Base-by-base conservation (phyloP, 1,140 invertebrate species). In the Aphelenchoides avenae region DNA sequence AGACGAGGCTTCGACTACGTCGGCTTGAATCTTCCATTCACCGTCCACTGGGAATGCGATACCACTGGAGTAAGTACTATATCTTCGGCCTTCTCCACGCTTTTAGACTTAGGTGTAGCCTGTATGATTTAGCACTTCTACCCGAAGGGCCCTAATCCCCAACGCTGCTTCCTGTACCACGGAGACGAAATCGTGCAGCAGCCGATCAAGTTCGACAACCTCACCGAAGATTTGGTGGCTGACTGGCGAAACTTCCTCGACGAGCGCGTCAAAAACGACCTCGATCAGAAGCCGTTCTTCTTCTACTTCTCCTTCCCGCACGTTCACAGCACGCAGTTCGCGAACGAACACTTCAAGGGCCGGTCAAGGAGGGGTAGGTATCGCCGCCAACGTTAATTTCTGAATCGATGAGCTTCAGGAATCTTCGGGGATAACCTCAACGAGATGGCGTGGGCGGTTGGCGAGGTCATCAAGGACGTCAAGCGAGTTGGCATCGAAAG, bases 301-400 rank as follows among this genome's bases (percentile, higher is more conserved):
- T 77, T 77, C 49, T 77, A 74, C 52, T 76, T 78, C 52, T 71
- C 70, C 13, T 77, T 77, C 33, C 74, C 74, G 5, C 74, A 76
- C 33, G 75, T 77, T 15, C 74, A 76, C 42, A 57, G 53, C 7
- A 60, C 57, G 11, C 76, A 77, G 47, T 76, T 77, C 43, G 73
- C 73, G 9, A 67, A 58, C 37, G 37, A 65, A 47, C 39, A 44
- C 13, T 76, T 76, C 37, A 51, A 42, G 18, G 65, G 65, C 36
- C 52, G 40, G 24, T 75, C 72, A 11, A 34, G 43, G 30, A 33
- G 73, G 37, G 72, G 73, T 61, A 5, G 6, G 3, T 40, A 40
- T 15, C 15, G 20, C 18, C 18, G 18, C 18, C 37, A 40, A 40
- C 18, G 13, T 22, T 31, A 48, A 37, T 29, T 4, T 2, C 6